Conservation (phyloP, 1,140 invertebrate species). For the Bombus vancouverensis region DNA sequence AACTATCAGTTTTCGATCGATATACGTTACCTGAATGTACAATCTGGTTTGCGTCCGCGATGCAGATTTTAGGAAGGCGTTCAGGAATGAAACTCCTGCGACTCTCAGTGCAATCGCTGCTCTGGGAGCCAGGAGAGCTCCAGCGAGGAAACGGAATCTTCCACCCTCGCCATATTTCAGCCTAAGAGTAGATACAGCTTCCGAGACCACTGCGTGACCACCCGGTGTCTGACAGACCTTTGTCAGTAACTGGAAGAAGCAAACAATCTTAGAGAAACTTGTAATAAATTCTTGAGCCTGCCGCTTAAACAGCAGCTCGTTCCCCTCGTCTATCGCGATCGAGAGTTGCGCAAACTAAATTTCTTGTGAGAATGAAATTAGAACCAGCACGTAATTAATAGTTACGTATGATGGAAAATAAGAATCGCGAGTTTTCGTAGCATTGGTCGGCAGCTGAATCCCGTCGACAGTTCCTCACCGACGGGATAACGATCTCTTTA, state of each 20-base stretch:
- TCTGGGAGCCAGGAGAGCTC: constrained; percentile 89
- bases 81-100: constrained; percentile 93
- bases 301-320: no score
- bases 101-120: constrained; percentile 89
- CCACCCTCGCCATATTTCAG: constrained; percentile 95
- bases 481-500: constrained; percentile 24
- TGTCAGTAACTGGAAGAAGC: constrained; percentile 87
- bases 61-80: constrained; percentile 90
- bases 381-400: not conserved
- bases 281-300: no score
- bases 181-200: constrained; percentile 94
- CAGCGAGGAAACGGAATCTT: constrained; percentile 94
- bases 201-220: constrained; percentile 92
- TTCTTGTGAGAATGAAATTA: not conserved
- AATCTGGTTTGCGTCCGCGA: constrained; percentile 89
- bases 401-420: not conserved
- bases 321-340: not conserved
- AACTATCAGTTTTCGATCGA: not conserved
- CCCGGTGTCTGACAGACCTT: constrained; percentile 88
- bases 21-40: constrained; percentile 90
- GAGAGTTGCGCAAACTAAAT: not conserved
- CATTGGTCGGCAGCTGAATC: not conserved
- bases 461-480: not conserved
- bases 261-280: not conserved
- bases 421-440: not conserved